Percentiles rank a stretch among this genome's conserved stretches.
phyloP scores from a whole-genome alignment of 2,888 invertebrate genomes.

The Hydriomena furcata region DNA sequence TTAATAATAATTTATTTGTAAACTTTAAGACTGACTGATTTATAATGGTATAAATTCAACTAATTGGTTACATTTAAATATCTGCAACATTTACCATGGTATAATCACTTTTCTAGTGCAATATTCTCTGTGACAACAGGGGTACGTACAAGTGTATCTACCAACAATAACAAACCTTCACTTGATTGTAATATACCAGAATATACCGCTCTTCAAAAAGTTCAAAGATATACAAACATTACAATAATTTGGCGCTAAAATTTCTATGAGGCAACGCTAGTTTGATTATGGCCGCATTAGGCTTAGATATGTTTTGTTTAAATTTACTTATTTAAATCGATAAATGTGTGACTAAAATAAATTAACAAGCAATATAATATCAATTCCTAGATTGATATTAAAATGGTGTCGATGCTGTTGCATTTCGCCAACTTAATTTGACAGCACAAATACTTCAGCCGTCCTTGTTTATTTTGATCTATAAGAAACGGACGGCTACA shows the following conservation, averaged over 20 bases:
- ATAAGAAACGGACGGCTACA: too few species aligned
- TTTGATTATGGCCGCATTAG: conserved; percentile 5
- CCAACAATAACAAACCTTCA: background rate
- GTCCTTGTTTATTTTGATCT: too few species aligned
- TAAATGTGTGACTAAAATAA: conserved; percentile 16
- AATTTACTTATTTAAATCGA: conserved; percentile 5
- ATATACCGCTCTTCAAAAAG: conserved; percentile 9
- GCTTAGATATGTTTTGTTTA: conserved; percentile 19
- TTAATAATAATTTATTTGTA: conserved; percentile 51
- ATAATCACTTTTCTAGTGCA: background rate
- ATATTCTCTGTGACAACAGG: background rate
- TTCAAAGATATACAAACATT: conserved; percentile 14
- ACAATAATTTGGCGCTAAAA: conserved; percentile 17
- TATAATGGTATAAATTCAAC: conserved; percentile 38
- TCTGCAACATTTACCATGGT: conserved; percentile 3
- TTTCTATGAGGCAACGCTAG: conserved; percentile 2
- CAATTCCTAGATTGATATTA: conserved; percentile 7
- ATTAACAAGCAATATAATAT: background rate
- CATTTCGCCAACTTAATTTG: too few species aligned
- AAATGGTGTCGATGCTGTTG: too few species aligned
- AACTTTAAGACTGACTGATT: conserved; percentile 55
- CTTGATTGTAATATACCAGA: too few species aligned
- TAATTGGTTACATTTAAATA: conserved; percentile 16
- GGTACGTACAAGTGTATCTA: background rate
- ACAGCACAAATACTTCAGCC: too few species aligned